Evolutionary conservation across 1,140 invertebrate genomes (phyloP), one percentile per base, ranked within the genome.

Genomic region (Scaptomyza hsui): DNA sequence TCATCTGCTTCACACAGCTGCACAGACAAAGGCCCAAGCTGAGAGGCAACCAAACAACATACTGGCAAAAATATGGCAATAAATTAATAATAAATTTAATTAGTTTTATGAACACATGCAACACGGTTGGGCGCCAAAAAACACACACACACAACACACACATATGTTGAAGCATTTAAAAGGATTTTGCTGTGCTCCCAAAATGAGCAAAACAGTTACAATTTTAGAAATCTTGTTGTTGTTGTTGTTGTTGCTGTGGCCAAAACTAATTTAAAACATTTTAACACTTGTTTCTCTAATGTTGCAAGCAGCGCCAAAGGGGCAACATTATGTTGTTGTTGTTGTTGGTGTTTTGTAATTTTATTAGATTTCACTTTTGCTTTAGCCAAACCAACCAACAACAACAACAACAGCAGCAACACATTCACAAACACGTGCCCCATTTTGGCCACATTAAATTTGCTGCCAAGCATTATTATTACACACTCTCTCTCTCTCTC

Each of bases 221-320:
- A 41, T 75, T 88, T 67, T 78, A 88, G 63, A 13, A 56, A 9
- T 26, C 13, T 48, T 49, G 19, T 49, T 65, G 49, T n/a, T 26
- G 19, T 48, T 49, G 19, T 49, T 65, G 49, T 64, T 63, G 48
- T 48, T 63, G 26, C 75, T 65, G 60, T 59, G 51, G 64, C 56
- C 24, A 88, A 86, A 86, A 86, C 82, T 86, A 86, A 88, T 88
- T 88, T 88, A 70, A 88, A 88, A 82, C 75, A 88, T 88, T 86
- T 88, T 82, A 88, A 82, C 82, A 88, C 82, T 82, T 88, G 82
- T 86, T 88, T 64, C n/a, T 73, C 35, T 51, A 59, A 82, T 82
- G 39, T 62, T 68, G 55, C 26, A 42, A 52, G 10, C 64, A 61
- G 21, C 32, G 24, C 39, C 39, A 45, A 39, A 29, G 3, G 49